Percentiles rank a stretch among this genome's conserved stretches.
Evolutionary conservation across 2,888 invertebrate genomes (phyloP).

Genomic region (Abrostola tripartita): DNA sequence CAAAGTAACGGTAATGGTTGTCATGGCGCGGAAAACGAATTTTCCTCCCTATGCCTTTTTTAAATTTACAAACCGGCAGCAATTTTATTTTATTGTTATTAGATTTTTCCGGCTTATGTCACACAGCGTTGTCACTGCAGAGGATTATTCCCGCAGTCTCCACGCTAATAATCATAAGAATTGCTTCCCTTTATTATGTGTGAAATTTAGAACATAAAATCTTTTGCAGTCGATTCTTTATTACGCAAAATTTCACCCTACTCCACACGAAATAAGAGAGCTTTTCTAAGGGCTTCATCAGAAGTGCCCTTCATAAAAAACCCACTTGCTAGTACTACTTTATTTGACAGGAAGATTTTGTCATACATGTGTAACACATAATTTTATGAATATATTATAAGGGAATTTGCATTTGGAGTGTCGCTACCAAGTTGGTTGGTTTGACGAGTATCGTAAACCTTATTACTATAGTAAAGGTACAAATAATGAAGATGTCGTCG

Average conservation of each 20-base stretch:
- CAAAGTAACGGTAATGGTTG: constrained; percentile 86
- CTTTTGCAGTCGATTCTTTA: constrained; percentile 62
- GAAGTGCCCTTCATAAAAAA: constrained; percentile 73
- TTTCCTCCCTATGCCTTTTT: constrained; percentile 85
- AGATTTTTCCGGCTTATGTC: constrained; percentile 88
- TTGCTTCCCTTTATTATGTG: constrained; percentile 87
- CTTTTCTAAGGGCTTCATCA: constrained; percentile 60
- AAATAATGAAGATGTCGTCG: constrained; percentile 86
- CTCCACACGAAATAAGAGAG: constrained; percentile 62
- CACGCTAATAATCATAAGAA: constrained; percentile 88
- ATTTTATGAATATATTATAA: constrained; percentile 83
- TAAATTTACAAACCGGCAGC: constrained; percentile 87
- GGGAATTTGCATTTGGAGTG: constrained; percentile 73
- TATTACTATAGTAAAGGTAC: constrained; percentile 64
- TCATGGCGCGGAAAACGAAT: constrained; percentile 84
- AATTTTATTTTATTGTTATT: constrained; percentile 89
- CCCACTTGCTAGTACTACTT: constrained; percentile 72
- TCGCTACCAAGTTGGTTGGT: constrained; percentile 52
- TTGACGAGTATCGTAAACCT: constrained; percentile 63
- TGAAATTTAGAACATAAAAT: constrained; percentile 85
- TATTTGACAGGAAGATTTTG: constrained; percentile 76
- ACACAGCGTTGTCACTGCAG: constrained; percentile 82
- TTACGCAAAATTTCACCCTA: constrained; percentile 61
- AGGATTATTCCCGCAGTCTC: constrained; percentile 87
- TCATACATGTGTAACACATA: constrained; percentile 78